Evolutionary conservation across 2,797 vertebrate genomes (phyloP).

Genomic region (Trichosurus vulpecula): DNA sequence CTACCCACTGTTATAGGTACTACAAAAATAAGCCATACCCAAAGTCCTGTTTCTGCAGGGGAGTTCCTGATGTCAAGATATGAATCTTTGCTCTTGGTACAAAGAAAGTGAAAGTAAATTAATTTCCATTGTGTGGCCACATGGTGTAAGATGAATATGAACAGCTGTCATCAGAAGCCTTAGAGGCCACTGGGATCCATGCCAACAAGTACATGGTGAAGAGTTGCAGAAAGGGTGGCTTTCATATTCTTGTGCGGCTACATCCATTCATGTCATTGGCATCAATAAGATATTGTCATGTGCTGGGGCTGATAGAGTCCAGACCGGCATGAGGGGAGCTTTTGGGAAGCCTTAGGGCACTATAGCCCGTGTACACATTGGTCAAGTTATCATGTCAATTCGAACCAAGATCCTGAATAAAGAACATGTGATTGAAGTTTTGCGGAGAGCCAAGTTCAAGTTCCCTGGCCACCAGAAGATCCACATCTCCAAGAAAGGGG

Average conservation of each 20-base stretch:
- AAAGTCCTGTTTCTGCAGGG: slow-evolving; percentile 95
- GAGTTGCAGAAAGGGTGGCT: slow-evolving; percentile 86
- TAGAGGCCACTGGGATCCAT: slow-evolving; percentile 59
- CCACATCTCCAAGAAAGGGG: slow-evolving; percentile 91
- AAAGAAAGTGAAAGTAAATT: slow-evolving; percentile 96
- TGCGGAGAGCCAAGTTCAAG: slow-evolving; percentile 96
- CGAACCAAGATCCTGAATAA: slow-evolving; percentile 93
- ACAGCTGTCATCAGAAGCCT: slow-evolving; percentile 92
- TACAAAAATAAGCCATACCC: slow-evolving; percentile 98
- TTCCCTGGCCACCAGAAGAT: slow-evolving; percentile 97
- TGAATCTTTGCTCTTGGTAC: slow-evolving; percentile 95
- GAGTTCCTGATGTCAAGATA: slow-evolving; percentile 96
- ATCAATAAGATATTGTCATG: too few relatives aligned
- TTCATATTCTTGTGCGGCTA: slow-evolving; percentile 93
- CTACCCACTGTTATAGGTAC: slow-evolving; percentile 90
- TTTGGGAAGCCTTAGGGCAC: slow-evolving; percentile 96
- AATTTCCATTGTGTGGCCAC: slow-evolving; percentile 94
- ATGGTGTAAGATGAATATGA: slow-evolving; percentile 96
- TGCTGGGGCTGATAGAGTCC: slow-evolving; percentile 85
- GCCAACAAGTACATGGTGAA: too few relatives aligned
- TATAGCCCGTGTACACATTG: slow-evolving; percentile 91
- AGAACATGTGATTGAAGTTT: slow-evolving; percentile 93
- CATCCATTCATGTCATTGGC: too few relatives aligned
- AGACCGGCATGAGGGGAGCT: slow-evolving; percentile 95
- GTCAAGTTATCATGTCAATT: slow-evolving; percentile 97